A percentile compares a stretch with the other conserved stretches of the same genome.
Conservation (phyloP, 2,797 vertebrate species). For the Sus cebifrons region DNA sequence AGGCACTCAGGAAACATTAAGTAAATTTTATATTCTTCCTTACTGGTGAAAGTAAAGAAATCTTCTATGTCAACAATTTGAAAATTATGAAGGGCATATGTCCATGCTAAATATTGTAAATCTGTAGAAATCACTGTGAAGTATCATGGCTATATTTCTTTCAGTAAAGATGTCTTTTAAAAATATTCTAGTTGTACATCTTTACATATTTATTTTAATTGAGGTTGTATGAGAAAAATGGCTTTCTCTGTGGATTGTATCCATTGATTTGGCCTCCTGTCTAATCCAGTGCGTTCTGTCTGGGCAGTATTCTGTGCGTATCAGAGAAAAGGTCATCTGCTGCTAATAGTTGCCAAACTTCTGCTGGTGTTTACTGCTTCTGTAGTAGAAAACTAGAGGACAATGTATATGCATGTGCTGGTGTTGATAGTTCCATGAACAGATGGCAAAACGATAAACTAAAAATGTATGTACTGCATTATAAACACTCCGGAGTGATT, state of each 20-base stretch:
- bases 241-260: background rate
- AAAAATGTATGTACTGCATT: slow-evolving; percentile 36
- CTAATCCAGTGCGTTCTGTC: background rate
- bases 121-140: slow-evolving; percentile 67
- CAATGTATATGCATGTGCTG: background rate
- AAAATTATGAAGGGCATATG: slow-evolving; percentile 62
- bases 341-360: slow-evolving; percentile 17
- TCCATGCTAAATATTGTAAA: slow-evolving; percentile 36
- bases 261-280: background rate
- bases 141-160: slow-evolving; percentile 10
- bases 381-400: background rate
- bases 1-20: slow-evolving; percentile 76
- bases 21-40: slow-evolving; percentile 73
- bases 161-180: slow-evolving; percentile 37
- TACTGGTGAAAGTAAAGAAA: slow-evolving; percentile 75
- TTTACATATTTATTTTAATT: slow-evolving; percentile 48
- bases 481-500: slow-evolving; percentile 67
- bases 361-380: slow-evolving; percentile 25
- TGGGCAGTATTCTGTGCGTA: background rate
- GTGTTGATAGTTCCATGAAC: slow-evolving; percentile 53
- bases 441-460: slow-evolving; percentile 78
- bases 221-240: slow-evolving; percentile 21
- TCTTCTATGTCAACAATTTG: slow-evolving; percentile 47
- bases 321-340: slow-evolving; percentile 56
- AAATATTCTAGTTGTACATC: slow-evolving; percentile 12